Evolutionary conservation across 2,113 vertebrate genomes (phyloP).

Genomic region (Halichoerus grypus): DNA sequence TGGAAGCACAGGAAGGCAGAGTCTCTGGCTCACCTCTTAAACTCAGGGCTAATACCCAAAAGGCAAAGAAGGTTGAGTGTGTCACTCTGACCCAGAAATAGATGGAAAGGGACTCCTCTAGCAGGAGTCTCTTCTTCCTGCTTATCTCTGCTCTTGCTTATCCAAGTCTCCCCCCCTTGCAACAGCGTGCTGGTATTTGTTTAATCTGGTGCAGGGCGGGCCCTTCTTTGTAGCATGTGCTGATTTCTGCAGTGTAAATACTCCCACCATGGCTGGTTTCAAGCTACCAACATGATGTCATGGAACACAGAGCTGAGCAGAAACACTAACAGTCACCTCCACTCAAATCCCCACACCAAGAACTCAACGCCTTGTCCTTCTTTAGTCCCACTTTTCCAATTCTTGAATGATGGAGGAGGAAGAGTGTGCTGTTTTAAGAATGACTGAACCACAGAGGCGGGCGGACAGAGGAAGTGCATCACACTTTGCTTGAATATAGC

Average conservation of each 20-base stretch:
- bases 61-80: neutral
- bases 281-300: neutral
- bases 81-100: neutral
- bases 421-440: neutral
- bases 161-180: neutral
- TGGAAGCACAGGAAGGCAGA: neutral
- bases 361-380: neutral
- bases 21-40: neutral
- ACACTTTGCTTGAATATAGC: neutral
- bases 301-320: neutral
- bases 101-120: neutral
- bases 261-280: neutral
- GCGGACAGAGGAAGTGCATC: neutral
- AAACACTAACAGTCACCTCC: fast-evolving
- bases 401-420: neutral
- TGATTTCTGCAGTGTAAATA: neutral
- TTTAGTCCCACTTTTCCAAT: neutral
- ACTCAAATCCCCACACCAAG: neutral
- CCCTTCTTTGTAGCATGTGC: neutral
- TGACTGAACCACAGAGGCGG: neutral
- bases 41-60: neutral
- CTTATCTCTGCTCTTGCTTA: neutral
- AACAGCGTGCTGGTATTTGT: neutral
- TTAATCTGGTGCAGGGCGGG: neutral
- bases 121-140: neutral